A percentile compares a stretch with the other conserved stretches of the same genome.
Conservation (phyloP, 1,140 invertebrate species). For the Wasmannia auropunctata region DNA sequence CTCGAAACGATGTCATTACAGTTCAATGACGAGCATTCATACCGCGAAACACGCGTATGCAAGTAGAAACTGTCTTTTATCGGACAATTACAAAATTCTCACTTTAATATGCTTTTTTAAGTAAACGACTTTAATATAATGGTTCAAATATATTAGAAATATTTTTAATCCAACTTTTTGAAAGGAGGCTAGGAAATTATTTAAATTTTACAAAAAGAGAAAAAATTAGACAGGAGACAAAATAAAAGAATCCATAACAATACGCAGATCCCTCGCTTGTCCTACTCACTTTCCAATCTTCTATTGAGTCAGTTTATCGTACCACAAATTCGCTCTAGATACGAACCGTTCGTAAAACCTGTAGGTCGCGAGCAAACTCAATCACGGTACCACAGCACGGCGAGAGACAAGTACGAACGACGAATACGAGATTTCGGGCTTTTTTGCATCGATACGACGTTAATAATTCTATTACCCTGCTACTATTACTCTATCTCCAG, state of each 20-base stretch:
- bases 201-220: no score
- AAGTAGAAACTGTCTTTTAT: not conserved
- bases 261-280: not conserved
- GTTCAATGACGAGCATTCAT: constrained; percentile 11
- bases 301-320: constrained; percentile 44
- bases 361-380: constrained; percentile 5
- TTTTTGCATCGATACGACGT: constrained; percentile 13
- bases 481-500: not conserved
- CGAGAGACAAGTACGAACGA: constrained; percentile 23
- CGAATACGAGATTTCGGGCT: constrained; percentile 30
- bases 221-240: not conserved
- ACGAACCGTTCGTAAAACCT: constrained; percentile 12
- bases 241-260: not conserved
- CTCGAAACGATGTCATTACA: constrained; percentile 10
- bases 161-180: not conserved
- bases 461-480: constrained; percentile 26
- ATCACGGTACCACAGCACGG: not conserved
- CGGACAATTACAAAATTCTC: not conserved
- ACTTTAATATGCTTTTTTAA: not conserved
- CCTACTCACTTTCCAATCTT: constrained; percentile 26
- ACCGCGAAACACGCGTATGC: not conserved
- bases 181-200: not conserved
- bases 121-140: not conserved
- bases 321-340: constrained; percentile 30
- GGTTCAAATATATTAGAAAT: not conserved